Base-by-base conservation (phyloP, 2,888 invertebrate species). In the Brenthis daphne region DNA sequence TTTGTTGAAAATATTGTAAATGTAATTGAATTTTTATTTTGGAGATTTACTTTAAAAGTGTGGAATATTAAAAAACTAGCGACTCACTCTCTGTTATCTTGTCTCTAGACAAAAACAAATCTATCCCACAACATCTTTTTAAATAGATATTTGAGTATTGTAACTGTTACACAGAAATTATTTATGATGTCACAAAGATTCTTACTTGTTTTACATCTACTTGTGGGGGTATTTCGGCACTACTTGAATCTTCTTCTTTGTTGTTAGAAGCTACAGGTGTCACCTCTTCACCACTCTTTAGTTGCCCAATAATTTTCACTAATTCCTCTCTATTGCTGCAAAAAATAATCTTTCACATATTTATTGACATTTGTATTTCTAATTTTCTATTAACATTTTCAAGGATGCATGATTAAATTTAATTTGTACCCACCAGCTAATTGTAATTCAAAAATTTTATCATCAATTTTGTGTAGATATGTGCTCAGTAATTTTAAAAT, bases 311-410 rank as follows among this genome's bases (percentile, higher is more conserved):
- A 50, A 99, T 93, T 81, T 94, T 94, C 11, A 96, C 95, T 76
- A 99, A 92, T 76, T 97, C 97, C 76, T 96, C 96, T 74, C 97
- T 92, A 90, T 95, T 95, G 85, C 98, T 97, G 82, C 64, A 90
- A 83, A 14, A 58, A 55, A 57, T 29, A 43, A 63, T 29, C 43
- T 37, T 37, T 6, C 43, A 43, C 64, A 57, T 68, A 73, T 61
- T 56, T 8, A 63, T 51, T 51, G 51, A 43, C 11, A 43, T 11
- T 11, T 50, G 50, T 50, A n/a, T 5, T 50, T n/a, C 5, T 50
- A 50, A 8, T n/a, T 5, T 50, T n/a, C 5, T 50, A 50, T 16
- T n/a, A 51, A 51, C n/a, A 51, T n/a, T 2, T 29, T 29, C 5
- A 29, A 29, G 29, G 29, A 29, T 29, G 29, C 29, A 29, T 29